A percentile compares a stretch with the other conserved stretches of the same genome.
These are phyloP conservation scores for Diorhabda sublineata DNA, from an alignment of 1,140 invertebrate genomes.

Conservation along the genomic window DNA sequence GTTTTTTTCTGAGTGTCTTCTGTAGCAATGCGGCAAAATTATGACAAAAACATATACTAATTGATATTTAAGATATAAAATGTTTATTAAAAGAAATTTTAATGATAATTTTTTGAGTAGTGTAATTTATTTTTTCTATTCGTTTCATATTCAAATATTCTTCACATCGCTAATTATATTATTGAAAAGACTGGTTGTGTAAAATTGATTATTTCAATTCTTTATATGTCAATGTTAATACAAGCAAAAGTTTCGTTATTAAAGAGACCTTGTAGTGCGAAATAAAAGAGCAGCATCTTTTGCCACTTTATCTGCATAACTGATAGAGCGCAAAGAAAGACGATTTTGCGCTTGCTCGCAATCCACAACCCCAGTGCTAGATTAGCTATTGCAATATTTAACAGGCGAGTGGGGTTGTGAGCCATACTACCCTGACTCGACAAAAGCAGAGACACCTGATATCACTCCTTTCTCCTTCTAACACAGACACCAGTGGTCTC, in stretches of 20 bases:
- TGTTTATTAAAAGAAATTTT: too few species aligned
- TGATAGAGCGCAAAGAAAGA: constrained; percentile 24
- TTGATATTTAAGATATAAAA: too few species aligned
- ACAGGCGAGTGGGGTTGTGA: constrained; percentile 24
- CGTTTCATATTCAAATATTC: too few species aligned
- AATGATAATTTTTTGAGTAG: too few species aligned
- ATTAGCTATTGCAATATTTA: constrained; percentile 35
- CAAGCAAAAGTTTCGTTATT: constrained; percentile 16
- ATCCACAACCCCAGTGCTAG: constrained; percentile 28
- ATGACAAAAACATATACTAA: too few species aligned
- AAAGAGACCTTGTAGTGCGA: constrained; percentile 4
- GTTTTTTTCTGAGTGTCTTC: too few species aligned
- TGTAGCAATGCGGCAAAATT: too few species aligned
- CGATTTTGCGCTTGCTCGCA: constrained; percentile 20
- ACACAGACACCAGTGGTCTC: constrained; percentile 17
- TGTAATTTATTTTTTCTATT: too few species aligned
- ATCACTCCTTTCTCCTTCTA: constrained; percentile 18
- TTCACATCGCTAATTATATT: too few species aligned
- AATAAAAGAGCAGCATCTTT: constrained; percentile 23
- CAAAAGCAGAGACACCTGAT: constrained; percentile 22
- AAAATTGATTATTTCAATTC: background rate
- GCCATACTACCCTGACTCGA: constrained; percentile 16
- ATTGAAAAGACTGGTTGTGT: too few species aligned
- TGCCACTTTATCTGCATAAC: constrained; percentile 32
- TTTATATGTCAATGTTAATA: background rate